These are phyloP conservation scores for Pholis gunnellus DNA, from an alignment of 2,113 vertebrate genomes.

Conservation along the genomic window DNA sequence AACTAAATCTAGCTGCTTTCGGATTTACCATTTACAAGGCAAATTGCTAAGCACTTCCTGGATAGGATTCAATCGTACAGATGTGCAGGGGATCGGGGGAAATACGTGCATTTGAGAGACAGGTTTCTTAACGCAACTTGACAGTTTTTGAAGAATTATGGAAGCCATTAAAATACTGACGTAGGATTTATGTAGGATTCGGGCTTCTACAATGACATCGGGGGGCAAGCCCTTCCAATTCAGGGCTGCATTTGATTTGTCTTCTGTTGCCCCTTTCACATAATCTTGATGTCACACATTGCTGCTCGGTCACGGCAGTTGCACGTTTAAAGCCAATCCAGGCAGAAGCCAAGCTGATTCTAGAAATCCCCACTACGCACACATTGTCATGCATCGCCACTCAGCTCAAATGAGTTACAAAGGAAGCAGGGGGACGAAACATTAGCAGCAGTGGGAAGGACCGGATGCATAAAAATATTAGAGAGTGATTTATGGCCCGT, in stretches of 20 bases:
- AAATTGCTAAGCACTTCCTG: not conserved
- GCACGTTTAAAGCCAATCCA: conserved; percentile 58
- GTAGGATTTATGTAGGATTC: conserved; percentile 36
- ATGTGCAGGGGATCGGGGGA: conserved; percentile 19
- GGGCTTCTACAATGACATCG: not conserved
- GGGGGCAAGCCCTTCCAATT: conserved; percentile 21
- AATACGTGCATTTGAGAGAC: conserved; percentile 21
- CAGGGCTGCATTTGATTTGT: conserved; percentile 45
- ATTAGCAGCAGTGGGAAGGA: conserved; percentile 71
- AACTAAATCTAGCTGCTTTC: not conserved
- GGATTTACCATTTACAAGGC: not conserved
- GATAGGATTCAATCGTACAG: not conserved
- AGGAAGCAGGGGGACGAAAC: conserved; percentile 67
- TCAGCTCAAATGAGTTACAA: conserved; percentile 72
- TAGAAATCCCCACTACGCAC: conserved; percentile 59
- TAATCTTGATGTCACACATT: conserved; percentile 57
- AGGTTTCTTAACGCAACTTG: conserved; percentile 8
- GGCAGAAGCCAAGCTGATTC: conserved; percentile 51
- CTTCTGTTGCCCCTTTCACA: conserved; percentile 33
- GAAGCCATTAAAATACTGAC: conserved; percentile 34
- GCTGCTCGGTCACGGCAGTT: conserved; percentile 60
- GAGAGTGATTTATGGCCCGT: conserved; percentile 75
- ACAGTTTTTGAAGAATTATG: not conserved
- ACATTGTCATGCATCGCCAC: conserved; percentile 60
- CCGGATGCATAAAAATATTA: conserved; percentile 72